phyloP scores from a whole-genome alignment of 64 coral and sea anemone genomes.

The Cladopsammia gracilis region DNA sequence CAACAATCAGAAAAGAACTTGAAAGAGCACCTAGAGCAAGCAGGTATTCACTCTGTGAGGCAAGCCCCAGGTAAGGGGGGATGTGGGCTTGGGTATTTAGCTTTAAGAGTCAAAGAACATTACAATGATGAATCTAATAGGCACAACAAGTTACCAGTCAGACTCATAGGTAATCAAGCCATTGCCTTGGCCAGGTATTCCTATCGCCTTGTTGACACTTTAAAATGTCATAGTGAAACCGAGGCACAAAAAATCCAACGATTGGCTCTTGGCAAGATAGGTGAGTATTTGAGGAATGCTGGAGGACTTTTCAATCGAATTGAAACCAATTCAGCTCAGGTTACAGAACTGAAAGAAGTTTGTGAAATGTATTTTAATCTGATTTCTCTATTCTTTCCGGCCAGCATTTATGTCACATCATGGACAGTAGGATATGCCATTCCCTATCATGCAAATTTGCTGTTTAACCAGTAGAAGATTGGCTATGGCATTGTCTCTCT shows the following conservation, averaged over 20 bases:
- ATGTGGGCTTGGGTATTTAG: constrained; percentile 52
- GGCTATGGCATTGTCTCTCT: constrained; percentile 69
- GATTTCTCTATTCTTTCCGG: constrained; percentile 24
- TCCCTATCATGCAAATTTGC: constrained; percentile 29
- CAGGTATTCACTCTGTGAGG: background rate
- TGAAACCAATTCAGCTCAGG: background rate
- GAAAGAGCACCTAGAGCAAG: background rate
- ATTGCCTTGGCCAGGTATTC: constrained; percentile 38
- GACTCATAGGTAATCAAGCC: constrained; percentile 60
- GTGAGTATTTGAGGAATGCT: constrained; percentile 43
- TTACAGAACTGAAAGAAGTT: background rate
- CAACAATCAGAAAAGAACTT: constrained; percentile 12
- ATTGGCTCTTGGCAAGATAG: constrained; percentile 32
- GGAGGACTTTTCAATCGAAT: constrained; percentile 39
- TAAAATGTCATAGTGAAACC: constrained; percentile 3
- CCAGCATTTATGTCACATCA: constrained; percentile 11
- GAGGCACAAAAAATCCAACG: background rate
- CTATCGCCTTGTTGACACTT: constrained; percentile 28
- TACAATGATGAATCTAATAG: constrained; percentile 27
- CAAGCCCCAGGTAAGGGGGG: background rate
- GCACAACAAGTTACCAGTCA: constrained; percentile 34
- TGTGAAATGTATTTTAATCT: constrained; percentile 68
- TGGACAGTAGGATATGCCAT: constrained; percentile 73
- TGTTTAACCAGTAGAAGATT: constrained; percentile 34
- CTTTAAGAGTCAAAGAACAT: constrained; percentile 34